Evolutionary conservation across 2,113 vertebrate genomes (phyloP), one percentile per base, ranked within the genome.

Genomic region (Rhinoptilus africanus): DNA sequence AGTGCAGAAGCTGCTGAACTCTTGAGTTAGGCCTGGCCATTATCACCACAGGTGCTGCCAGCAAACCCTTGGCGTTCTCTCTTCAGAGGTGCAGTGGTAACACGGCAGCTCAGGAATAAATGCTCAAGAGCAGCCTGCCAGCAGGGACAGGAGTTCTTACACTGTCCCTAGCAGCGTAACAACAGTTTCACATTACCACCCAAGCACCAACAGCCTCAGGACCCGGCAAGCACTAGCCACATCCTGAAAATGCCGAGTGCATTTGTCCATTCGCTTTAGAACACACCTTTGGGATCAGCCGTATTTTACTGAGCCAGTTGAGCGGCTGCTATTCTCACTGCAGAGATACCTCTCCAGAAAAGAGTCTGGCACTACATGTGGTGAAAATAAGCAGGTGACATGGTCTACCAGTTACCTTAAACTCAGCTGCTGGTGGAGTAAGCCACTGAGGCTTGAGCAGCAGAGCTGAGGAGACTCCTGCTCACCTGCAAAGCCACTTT

Each of bases 231-330:
- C 37, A 48, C 23, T 22, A 34, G 39, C 0, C 72, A 34, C 72
- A 78, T 9, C 47, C 54, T 0, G 2, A 41, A 1, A 48, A n/a
- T 1, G 1, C 64, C 1, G 6, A 88, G 26, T 4, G 32, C 15
- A 34, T 32, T 10, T 62, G 28, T 41, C 20, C 28, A 23, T 14
- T 48, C 17, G 45, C 54, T 76, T 67, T 4, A 66, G 19, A 66
- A 37, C 1, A 3, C 35, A 60, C 7, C 63, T 85, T 32, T 45
- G 56, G 24, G 28, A 83, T 37, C 34, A 47, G 47, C 23, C 41
- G 10, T 59, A 41, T 68, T 75, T 64, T 32, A 50, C n/a, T 12
- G 11, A 57, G n/a, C 3, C 59, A 80, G 37, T n/a, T 75, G 30
- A 16, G 8, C 1, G 0, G 62, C 18, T 53, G 35, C 37, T 51